phyloP scores from a whole-genome alignment of 2,113 vertebrate genomes.

The Lethenteron camtschaticum region DNA sequence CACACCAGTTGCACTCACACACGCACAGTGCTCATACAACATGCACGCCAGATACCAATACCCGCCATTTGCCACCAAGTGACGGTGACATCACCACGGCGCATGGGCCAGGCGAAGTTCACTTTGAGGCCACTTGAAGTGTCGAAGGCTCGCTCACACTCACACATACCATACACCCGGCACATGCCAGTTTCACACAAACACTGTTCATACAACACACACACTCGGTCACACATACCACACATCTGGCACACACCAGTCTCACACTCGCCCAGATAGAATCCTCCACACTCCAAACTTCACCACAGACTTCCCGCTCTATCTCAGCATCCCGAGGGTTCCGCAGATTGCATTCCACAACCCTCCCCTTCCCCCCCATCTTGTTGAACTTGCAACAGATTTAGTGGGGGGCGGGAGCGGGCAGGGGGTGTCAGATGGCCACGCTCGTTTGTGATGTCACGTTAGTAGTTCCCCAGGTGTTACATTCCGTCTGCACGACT shows the following conservation, averaged over 20 bases:
- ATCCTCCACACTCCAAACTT: background rate
- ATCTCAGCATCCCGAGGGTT: background rate
- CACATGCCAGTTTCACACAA: too few relatives aligned
- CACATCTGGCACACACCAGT: background rate
- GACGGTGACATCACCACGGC: background rate
- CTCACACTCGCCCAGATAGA: background rate
- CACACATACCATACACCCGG: too few relatives aligned
- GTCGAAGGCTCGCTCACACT: too few relatives aligned
- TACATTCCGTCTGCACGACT: too few relatives aligned
- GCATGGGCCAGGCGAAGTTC: background rate
- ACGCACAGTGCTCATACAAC: background rate
- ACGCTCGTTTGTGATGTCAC: too few relatives aligned
- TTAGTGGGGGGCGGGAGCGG: too few relatives aligned
- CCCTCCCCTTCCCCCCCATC: too few relatives aligned
- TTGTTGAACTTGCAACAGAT: too few relatives aligned
- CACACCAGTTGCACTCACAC: constrained; percentile 1
- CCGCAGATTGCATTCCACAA: too few relatives aligned
- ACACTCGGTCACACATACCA: background rate
- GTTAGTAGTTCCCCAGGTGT: too few relatives aligned
- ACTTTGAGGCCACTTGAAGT: background rate
- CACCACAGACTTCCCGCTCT: background rate
- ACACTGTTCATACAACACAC: background rate
- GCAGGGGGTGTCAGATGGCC: too few relatives aligned
- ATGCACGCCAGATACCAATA: background rate
- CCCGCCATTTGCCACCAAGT: background rate